Conservation (phyloP, 37 sponge, comb jelly and placozoan species). For the Lycopodina hypogea region DNA sequence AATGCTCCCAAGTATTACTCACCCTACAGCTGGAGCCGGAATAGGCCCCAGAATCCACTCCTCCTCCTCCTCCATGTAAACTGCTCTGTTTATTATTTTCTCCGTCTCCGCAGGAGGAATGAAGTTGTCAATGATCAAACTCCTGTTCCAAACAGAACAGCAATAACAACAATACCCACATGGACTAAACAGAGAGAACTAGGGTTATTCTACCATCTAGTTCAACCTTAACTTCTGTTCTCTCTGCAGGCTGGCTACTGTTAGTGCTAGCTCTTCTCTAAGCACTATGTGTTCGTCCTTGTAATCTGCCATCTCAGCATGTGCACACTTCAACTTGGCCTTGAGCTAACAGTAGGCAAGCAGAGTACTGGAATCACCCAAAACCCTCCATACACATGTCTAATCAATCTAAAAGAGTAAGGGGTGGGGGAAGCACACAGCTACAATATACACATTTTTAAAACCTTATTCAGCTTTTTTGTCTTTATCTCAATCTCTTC, state of each 20-base stretch:
- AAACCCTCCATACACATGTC: too few species aligned
- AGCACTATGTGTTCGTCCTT: constrained; percentile 56
- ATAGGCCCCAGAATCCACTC: constrained; percentile 69
- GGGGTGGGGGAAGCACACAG: too few species aligned
- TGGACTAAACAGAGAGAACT: too few species aligned
- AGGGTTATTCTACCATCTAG: neutral
- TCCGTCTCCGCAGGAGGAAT: constrained; percentile 62
- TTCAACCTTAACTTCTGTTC: constrained; percentile 72
- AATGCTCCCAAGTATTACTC: too few species aligned
- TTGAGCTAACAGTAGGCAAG: constrained; percentile 51
- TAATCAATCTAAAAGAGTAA: too few species aligned
- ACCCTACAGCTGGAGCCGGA: too few species aligned
- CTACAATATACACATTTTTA: neutral
- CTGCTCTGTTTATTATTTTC: constrained; percentile 65
- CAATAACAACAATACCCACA: too few species aligned
- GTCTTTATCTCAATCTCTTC: constrained; percentile 88
- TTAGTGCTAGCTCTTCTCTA: constrained; percentile 61
- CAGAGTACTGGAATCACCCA: neutral
- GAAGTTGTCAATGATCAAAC: constrained; percentile 85
- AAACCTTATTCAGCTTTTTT: constrained; percentile 87
- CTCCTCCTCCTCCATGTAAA: constrained; percentile 78
- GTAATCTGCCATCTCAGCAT: constrained; percentile 70
- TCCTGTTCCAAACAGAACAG: constrained; percentile 29
- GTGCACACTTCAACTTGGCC: constrained; percentile 60
- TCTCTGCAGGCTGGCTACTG: constrained; percentile 65